Evolutionary conservation across 1,140 invertebrate species (phyloP), one percentile per base, ranked within the genome.

Genomic region (Drosophila paulistorum): DNA sequence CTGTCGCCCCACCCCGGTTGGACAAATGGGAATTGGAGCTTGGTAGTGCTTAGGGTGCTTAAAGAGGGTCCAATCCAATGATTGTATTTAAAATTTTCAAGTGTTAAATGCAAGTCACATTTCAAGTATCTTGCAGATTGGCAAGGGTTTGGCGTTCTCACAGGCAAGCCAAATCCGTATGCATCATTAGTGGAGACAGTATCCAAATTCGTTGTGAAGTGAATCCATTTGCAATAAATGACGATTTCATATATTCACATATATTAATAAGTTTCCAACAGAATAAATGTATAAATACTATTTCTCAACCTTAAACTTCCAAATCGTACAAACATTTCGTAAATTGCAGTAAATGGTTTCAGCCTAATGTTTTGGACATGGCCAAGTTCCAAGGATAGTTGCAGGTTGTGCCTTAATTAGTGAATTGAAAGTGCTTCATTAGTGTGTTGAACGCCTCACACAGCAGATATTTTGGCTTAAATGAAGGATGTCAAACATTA

Each of bases 11-110:
- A 55, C 37, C 42, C 20, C 65, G 23, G 30, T 48, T 63, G 55
- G 71, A 78, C 2, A 71, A 73, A 20, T 87, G 82, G 81, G 81
- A 85, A 41, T 60, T 81, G 11, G 11, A 71, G 5, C 60, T 71
- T 23, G 30, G 6, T 1, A 51, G 17, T 23, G 45, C 17, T 10
- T 20, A 48, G 14, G 30, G 26, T 30, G 26, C 3, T 30, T 30
- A 30, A 30, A 30, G 3, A 20, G 14, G 2, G 45, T 48, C 45
- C 14, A 51, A 51, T 23, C 3, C 30, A 30, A 0, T 30, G 30
- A 30, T 6, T 30, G 6, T 30, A 48, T 23, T 23, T 17, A 51
- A 51, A 51, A 51, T 51, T 51, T 11, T 11, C 3, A 51, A 51
- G 45, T 51, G 45, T 17, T 48, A 11, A 48, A 65, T 35, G 30